Conservation (phyloP, 2,113 vertebrate genomes). For the Callionymus lyra region DNA sequence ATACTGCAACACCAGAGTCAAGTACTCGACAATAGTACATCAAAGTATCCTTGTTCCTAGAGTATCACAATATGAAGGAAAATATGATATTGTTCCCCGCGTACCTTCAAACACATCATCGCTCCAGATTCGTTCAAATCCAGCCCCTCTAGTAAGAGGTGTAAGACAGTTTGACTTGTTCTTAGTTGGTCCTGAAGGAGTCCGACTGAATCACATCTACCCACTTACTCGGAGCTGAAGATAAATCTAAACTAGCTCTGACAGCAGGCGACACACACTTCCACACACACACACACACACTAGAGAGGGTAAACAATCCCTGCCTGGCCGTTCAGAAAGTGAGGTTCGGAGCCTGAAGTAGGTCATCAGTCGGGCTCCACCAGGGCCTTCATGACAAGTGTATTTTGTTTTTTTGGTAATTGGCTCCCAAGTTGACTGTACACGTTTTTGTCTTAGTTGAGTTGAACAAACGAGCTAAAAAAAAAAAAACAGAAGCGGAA, state of each 20-base stretch:
- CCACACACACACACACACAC: constrained; percentile 6
- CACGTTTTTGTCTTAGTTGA: constrained; percentile 13
- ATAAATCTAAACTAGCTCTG: constrained; percentile 50
- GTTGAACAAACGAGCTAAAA: constrained; percentile 10
- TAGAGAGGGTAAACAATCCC: constrained; percentile 7
- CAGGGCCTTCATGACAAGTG: constrained; percentile 6
- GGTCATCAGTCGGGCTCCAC: constrained; percentile 5
- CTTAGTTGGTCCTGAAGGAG: constrained; percentile 30
- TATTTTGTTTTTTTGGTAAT: constrained; percentile 13
- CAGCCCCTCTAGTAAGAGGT: constrained; percentile 17
- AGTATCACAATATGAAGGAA: no score
- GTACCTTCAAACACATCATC: no score
- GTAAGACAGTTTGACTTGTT: constrained; percentile 33
- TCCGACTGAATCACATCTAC: constrained; percentile 40
- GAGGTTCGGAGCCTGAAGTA: constrained; percentile 8
- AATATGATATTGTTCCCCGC: no score
- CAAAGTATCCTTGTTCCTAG: no score
- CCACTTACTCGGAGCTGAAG: constrained; percentile 25
- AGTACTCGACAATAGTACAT: no score
- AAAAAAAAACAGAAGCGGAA: neutral
- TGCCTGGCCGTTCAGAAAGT: constrained; percentile 12
- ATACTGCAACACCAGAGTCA: no score
- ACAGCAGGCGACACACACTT: constrained; percentile 28
- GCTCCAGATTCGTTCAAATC: no score
- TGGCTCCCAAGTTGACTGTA: constrained; percentile 13